Base-by-base conservation (phyloP, 2,113 vertebrate genomes). In the Formicarius rufipectus region DNA sequence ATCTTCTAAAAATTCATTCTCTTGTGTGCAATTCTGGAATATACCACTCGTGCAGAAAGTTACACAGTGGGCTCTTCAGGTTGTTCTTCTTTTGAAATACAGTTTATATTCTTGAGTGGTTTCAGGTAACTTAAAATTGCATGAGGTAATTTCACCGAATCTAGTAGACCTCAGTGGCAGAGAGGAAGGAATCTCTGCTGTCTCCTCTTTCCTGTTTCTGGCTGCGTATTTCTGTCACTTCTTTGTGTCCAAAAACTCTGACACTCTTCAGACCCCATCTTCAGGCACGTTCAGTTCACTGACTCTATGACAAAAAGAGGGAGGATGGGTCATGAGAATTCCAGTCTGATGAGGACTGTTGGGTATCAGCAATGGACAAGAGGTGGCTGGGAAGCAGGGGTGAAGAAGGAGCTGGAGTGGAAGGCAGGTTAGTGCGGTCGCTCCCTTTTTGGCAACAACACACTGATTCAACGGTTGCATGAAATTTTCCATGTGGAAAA, bases 171-270 rank as follows among this genome's bases (percentile, higher is more conserved):
- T 85, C 28, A 49, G 40, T 25, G 31, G 27, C 53, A 45, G 22
- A 63, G 39, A 74, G 74, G 8, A 8, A 35, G 25, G 35, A 75
- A 35, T 47, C 35, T 12, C 27, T 77, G 27, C 28, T n/a, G 8
- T 72, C 11, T 93, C 47, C 68, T 79, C 7, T 47, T 64, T 16
- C 13, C 25, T 27, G 31, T 78, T 90, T 87, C 39, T 81, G 49
- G 9, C 23, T 84, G 16, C 56, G 23, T n/a, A 10, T 9, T 77
- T 56, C 45, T 76, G 27, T 47, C 75, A 27, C 35, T 67, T 84
- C 8, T 75, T 49, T 53, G 39, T 64, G 58, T 59, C 21, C 0
- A 0, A 16, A 19, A 79, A 3, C 53, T 64, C 37, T 1, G 2
- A 8, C 24, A 6, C 58, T 68, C 10, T 60, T 67, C 42, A 78